These are phyloP conservation scores for Boloria euphrosyne DNA, from an alignment of 2,888 invertebrate genomes.

Conservation along the genomic window DNA sequence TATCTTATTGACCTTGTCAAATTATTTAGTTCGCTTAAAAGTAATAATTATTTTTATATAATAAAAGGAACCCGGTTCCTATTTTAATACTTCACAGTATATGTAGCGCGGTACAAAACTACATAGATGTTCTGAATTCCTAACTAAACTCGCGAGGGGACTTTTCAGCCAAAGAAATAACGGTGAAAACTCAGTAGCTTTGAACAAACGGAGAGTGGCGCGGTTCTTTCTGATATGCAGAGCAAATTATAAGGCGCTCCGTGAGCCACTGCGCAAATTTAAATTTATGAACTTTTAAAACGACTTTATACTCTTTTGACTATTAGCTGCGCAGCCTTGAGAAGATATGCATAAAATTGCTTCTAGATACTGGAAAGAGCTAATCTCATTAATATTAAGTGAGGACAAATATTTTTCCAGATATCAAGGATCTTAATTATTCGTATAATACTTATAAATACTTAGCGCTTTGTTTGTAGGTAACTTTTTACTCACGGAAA, in stretches of 20 bases:
- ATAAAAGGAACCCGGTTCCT: constrained; percentile 42
- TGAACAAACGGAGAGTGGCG: constrained; percentile 52
- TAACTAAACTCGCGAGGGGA: constrained; percentile 69
- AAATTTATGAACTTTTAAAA: constrained; percentile 64
- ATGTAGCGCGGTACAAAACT: constrained; percentile 63
- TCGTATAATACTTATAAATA: too few species aligned
- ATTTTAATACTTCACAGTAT: constrained; percentile 60
- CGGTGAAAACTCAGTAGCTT: constrained; percentile 58
- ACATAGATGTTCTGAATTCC: constrained; percentile 68
- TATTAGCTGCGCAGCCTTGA: constrained; percentile 48
- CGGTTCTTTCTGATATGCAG: constrained; percentile 58
- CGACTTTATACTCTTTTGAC: constrained; percentile 51
- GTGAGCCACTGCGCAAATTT: constrained; percentile 54
- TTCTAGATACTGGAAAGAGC: constrained; percentile 13
- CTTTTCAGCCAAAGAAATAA: constrained; percentile 68
- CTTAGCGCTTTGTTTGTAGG: too few species aligned
- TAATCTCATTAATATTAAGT: constrained; percentile 18
- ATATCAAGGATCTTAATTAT: background rate
- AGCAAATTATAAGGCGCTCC: constrained; percentile 61
- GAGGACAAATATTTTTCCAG: constrained; percentile 14
- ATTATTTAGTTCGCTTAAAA: too few species aligned
- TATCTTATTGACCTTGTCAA: too few species aligned
- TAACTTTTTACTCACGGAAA: too few species aligned
- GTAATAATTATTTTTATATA: too few species aligned
- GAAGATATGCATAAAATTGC: constrained; percentile 22